Conservation (phyloP, 2,888 invertebrate genomes). For the Scaptomyza tumidula region DNA sequence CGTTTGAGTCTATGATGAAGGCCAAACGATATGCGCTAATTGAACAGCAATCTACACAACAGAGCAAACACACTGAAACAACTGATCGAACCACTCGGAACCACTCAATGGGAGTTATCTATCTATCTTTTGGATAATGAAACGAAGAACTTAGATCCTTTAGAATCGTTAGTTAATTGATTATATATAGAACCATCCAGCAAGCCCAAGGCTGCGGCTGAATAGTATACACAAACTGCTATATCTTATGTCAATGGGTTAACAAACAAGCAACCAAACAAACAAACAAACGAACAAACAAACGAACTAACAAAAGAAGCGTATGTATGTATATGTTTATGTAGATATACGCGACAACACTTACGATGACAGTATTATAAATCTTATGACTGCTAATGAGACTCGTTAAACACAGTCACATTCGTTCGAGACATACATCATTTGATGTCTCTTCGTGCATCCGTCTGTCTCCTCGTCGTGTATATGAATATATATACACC, state of each 20-base stretch:
- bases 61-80: slow-evolving; percentile 13
- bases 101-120: too few relatives aligned
- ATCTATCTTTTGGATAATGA: too few relatives aligned
- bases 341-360: slow-evolving; percentile 9
- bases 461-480: background rate
- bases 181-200: slow-evolving; percentile 5
- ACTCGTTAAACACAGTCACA: slow-evolving; percentile 46
- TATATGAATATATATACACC: slow-evolving; percentile 2
- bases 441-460: slow-evolving; percentile 17
- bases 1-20: slow-evolving; percentile 48
- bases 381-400: slow-evolving; percentile 64
- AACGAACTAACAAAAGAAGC: slow-evolving; percentile 51
- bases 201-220: background rate
- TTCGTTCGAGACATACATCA: slow-evolving; percentile 26
- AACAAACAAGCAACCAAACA: slow-evolving; percentile 45
- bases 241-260: slow-evolving; percentile 60
- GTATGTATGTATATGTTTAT: background rate
- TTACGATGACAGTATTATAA: slow-evolving; percentile 51
- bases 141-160: too few relatives aligned
- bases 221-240: slow-evolving; percentile 27
- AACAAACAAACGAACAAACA: slow-evolving; percentile 31
- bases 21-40: slow-evolving; percentile 56
- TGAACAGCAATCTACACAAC: slow-evolving; percentile 49
- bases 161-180: too few relatives aligned
- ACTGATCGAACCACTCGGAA: slow-evolving; percentile 32